These are phyloP conservation scores for Conus ventricosus DNA, from an alignment of 1,140 invertebrate genomes.

Conservation along the genomic window DNA sequence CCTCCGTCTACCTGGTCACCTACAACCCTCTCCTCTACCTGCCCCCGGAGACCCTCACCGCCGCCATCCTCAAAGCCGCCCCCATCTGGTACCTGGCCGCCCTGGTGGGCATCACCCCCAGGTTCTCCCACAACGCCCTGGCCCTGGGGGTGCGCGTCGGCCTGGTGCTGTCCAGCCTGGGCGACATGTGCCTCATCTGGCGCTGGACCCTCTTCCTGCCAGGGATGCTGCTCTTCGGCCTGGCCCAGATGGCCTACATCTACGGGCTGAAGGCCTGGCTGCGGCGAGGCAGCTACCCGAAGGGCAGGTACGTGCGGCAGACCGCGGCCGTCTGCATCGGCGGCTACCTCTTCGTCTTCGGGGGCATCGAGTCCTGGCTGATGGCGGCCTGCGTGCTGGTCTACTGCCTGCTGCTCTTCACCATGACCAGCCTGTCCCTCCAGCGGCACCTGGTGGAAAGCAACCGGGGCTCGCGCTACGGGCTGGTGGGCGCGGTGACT, in stretches of 20 bases:
- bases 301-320: neutral
- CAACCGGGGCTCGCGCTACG: constrained; percentile 32
- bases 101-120: constrained; percentile 35
- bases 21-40: constrained; percentile 40
- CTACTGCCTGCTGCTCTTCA: constrained; percentile 44
- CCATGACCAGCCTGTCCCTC: constrained; percentile 40
- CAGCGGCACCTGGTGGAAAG: constrained; percentile 41
- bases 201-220: constrained; percentile 47
- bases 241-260: constrained; percentile 52
- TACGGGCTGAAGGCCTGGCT: constrained; percentile 31
- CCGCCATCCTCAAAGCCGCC: constrained; percentile 45
- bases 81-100: constrained; percentile 41
- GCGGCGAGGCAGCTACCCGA: constrained; percentile 26
- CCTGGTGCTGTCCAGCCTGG: constrained; percentile 44
- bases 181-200: constrained; percentile 53
- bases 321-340: constrained; percentile 19
- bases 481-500: constrained; percentile 37
- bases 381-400: constrained; percentile 39
- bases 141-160: constrained; percentile 21
- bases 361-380: constrained; percentile 42
- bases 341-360: constrained; percentile 41
- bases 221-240: constrained; percentile 46
- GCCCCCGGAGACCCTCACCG: constrained; percentile 41
- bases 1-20: constrained; percentile 38
- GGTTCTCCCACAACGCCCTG: neutral